Percentiles rank a stretch among this genome's conserved stretches.
These are phyloP conservation scores for Apamea anceps DNA, from an alignment of 2,888 invertebrate genomes.

Conservation along the genomic window DNA sequence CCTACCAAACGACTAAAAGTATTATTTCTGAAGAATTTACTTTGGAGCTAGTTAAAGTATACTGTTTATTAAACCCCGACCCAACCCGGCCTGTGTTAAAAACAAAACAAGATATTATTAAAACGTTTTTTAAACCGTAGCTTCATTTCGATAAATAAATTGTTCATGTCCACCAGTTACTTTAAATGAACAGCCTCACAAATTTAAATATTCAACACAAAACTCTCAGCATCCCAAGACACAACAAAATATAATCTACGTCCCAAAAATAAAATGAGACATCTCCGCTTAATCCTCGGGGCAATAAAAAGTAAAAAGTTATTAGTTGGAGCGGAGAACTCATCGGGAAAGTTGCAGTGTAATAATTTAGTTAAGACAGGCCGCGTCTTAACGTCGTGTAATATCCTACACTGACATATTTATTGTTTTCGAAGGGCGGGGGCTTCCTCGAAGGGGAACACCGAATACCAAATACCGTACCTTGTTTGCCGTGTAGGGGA, in stretches of 20 bases:
- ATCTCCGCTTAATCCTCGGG: constrained; percentile 77
- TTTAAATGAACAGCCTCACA: constrained; percentile 15
- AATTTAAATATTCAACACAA: constrained; percentile 48
- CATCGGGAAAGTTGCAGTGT: constrained; percentile 86
- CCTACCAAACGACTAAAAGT: background rate
- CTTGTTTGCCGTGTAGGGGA: constrained; percentile 55
- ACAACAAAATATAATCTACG: constrained; percentile 63
- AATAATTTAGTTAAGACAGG: constrained; percentile 87
- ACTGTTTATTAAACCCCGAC: background rate
- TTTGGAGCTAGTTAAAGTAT: background rate
- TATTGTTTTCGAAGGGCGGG: constrained; percentile 86
- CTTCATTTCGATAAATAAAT: background rate
- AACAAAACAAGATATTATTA: background rate
- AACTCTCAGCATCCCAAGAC: constrained; percentile 40
- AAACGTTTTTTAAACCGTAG: background rate
- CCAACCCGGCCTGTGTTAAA: background rate
- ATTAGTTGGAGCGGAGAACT: constrained; percentile 85
- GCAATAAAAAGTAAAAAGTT: constrained; percentile 88
- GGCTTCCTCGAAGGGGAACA: constrained; percentile 70
- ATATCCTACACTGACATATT: constrained; percentile 89
- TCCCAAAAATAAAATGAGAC: constrained; percentile 74
- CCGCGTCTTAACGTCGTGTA: constrained; percentile 83
- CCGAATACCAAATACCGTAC: constrained; percentile 35
- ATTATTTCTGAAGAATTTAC: background rate
- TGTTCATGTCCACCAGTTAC: background rate